phyloP scores from a whole-genome alignment of 1,140 invertebrate genomes.

The Papilio glaucus region DNA sequence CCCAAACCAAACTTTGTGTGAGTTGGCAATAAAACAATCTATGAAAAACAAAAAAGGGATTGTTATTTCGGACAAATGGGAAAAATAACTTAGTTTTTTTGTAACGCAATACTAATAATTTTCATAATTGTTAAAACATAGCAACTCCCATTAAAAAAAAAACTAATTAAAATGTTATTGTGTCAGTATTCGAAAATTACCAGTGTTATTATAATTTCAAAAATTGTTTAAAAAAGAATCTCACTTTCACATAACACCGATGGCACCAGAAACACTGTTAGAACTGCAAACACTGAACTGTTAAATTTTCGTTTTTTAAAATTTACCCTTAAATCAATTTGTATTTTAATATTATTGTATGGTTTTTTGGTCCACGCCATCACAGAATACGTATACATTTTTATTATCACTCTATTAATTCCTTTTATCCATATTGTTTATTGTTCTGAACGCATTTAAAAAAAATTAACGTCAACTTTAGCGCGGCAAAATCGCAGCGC shows the following conservation, averaged over 20 bases:
- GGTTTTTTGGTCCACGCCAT: constrained; percentile 10
- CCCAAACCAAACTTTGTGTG: too few relatives aligned
- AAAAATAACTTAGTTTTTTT: too few relatives aligned
- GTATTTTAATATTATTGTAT: background rate
- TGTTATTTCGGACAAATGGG: too few relatives aligned
- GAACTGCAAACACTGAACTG: background rate
- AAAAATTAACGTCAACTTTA: background rate
- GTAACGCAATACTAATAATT: too few relatives aligned
- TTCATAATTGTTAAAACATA: too few relatives aligned
- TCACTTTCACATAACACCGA: constrained; percentile 26
- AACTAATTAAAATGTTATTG: too few relatives aligned
- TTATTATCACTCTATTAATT: background rate
- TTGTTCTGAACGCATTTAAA: background rate
- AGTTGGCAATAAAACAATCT: too few relatives aligned
- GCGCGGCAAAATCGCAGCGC: constrained; percentile 18
- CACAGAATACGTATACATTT: background rate
- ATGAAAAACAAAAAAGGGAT: too few relatives aligned
- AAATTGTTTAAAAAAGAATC: background rate
- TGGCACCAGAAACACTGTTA: constrained; percentile 8
- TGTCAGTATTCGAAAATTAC: too few relatives aligned
- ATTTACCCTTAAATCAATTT: background rate
- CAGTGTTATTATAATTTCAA: too few relatives aligned
- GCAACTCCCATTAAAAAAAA: too few relatives aligned
- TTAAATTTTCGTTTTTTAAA: constrained; percentile 17
- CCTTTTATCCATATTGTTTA: background rate